These are phyloP conservation scores for Coptodon bakossiorum DNA, from an alignment of 2,113 vertebrate species.

Conservation along the genomic window DNA sequence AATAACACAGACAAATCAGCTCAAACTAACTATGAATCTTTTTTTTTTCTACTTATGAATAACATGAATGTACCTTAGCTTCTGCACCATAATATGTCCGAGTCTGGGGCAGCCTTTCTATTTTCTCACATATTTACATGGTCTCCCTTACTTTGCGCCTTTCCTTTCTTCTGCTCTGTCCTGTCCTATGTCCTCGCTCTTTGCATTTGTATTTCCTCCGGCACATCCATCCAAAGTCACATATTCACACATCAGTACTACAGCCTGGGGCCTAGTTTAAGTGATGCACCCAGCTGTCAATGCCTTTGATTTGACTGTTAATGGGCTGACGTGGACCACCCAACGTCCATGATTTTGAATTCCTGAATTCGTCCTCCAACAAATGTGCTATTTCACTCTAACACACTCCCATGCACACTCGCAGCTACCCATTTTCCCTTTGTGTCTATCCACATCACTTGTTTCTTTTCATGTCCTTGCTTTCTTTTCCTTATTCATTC, in stretches of 20 bases:
- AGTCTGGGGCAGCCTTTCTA: not conserved
- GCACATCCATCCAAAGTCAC: not conserved
- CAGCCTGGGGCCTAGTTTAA: not conserved
- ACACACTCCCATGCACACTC: not conserved
- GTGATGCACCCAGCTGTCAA: conserved; percentile 6
- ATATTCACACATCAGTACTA: not conserved
- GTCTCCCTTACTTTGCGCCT: not conserved
- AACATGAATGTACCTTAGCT: not conserved
- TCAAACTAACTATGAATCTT: not conserved
- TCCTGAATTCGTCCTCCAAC: not conserved
- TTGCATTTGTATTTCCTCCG: not conserved
- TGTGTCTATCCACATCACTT: conserved; percentile 6
- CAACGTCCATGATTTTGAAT: not conserved
- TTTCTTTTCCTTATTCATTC: not conserved
- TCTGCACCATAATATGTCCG: not conserved
- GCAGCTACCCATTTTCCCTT: not conserved
- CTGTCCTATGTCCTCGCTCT: not conserved
- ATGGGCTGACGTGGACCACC: not conserved
- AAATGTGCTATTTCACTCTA: not conserved
- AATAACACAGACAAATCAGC: not conserved
- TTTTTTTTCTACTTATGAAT: not conserved
- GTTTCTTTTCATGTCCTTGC: not conserved
- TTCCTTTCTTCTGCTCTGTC: not conserved
- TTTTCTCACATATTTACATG: not conserved
- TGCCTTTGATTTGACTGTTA: conserved; percentile 10